Evolutionary conservation across 2,888 invertebrate genomes (phyloP).

Genomic region (Polylopha cassiicola): DNA sequence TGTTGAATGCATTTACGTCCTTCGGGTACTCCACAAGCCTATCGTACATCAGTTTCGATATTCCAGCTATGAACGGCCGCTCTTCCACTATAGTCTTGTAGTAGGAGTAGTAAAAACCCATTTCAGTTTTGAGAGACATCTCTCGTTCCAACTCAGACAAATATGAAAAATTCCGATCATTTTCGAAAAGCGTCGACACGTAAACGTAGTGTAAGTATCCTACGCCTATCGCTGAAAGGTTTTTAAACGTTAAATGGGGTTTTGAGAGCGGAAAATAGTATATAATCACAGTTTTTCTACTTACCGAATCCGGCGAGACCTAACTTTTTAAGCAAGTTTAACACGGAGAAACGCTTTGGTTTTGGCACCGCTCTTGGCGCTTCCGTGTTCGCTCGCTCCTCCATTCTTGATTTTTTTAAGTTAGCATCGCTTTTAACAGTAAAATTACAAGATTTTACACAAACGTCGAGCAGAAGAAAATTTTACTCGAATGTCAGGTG

Average conservation of each 20-base stretch:
- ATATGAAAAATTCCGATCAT: conserved; percentile 89
- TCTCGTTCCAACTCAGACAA: conserved; percentile 90
- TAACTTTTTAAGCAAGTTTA: too few relatives aligned
- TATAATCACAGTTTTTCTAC: neutral
- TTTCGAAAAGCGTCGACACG: conserved; percentile 86
- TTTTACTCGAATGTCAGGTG: too few relatives aligned
- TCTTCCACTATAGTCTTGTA: conserved; percentile 88
- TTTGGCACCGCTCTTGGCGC: too few relatives aligned
- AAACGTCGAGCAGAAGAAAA: too few relatives aligned
- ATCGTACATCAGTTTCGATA: conserved; percentile 81
- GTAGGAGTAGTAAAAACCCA: conserved; percentile 93
- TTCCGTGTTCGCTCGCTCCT: too few relatives aligned
- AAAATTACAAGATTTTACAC: too few relatives aligned
- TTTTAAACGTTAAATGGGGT: neutral
- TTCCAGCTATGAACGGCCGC: conserved; percentile 77
- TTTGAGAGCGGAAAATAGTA: neutral
- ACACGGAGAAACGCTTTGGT: too few relatives aligned
- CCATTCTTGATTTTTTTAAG: too few relatives aligned
- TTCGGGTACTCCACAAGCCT: conserved; percentile 88
- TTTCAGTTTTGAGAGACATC: conserved; percentile 90
- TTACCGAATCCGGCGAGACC: too few relatives aligned
- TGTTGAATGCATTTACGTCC: conserved; percentile 86
- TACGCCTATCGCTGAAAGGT: conserved; percentile 73
- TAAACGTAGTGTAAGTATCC: conserved; percentile 81
- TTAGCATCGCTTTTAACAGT: too few relatives aligned